Base-by-base conservation (phyloP, 1,140 invertebrate genomes). In the Apocrypta bakeri region DNA sequence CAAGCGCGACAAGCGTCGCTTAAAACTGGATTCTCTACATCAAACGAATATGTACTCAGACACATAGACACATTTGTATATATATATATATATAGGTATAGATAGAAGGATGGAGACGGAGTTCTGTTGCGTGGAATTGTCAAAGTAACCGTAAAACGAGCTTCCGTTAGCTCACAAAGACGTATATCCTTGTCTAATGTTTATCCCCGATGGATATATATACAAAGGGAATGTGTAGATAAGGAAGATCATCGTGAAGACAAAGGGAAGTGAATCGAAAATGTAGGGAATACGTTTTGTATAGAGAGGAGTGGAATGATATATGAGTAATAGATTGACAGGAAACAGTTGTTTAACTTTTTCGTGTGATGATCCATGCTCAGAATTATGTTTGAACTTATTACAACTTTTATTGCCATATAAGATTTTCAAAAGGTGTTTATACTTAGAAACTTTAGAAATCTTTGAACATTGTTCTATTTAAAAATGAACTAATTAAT, bases 121-220 rank as follows among this genome's bases (percentile, higher is more conserved):
- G 42, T 31, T 56, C 73, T 31, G 25, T 29, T 4, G 61, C 40
- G 42, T 27, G 63, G 63, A 79, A 83, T 79, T 56, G 77, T 83
- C 82, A 83, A 83, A 83, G 82, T 83, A 83, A 77, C 76, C 66
- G 69, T 78, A 74, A 78, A 83, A 83, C 69, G 79, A 81, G 73
- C 81, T 82, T 82, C 61, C 80, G 74, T 33, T 24, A 66, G 80
- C 64, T 76, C 74, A 37, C 74, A 31, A 37, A 31, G 3, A 64
- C 61, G 61, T 64, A 24, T 56, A 64, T 76, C 48, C 56, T 33
- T 9, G 29, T n/a, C 42, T 81, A 81, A 81, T 85, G 84, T 85
- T 85, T 84, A 84, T 80, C 56, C 64, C 79, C 64, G 78, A 7
- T 75, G 61, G 37, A 42, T 61, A 40, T 56, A 40, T 37, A 40